Percentiles rank a stretch among this genome's conserved stretches.
phyloP scores from a whole-genome alignment of 2,888 invertebrate species.

The Venusia cambrica region DNA sequence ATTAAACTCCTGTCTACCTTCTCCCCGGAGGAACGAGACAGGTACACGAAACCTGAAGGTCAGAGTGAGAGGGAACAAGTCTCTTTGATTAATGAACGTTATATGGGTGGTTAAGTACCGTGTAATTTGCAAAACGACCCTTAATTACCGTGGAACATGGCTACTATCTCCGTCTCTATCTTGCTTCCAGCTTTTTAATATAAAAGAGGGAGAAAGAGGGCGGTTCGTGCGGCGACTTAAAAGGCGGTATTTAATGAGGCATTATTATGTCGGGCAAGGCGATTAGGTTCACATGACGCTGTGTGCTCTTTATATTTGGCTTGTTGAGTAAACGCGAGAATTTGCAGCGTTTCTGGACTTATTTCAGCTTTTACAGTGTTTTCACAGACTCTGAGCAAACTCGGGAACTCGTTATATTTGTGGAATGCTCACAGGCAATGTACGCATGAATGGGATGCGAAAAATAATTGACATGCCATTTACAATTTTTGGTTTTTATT shows the following conservation, averaged over 20 bases:
- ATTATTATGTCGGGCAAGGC: slow-evolving; percentile 75
- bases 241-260: slow-evolving; percentile 78
- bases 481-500: no score
- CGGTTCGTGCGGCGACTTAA: slow-evolving; percentile 59
- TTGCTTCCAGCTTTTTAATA: slow-evolving; percentile 30
- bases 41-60: slow-evolving; percentile 32
- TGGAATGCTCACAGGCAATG: no score
- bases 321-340: slow-evolving; percentile 53
- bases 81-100: slow-evolving; percentile 84
- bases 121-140: slow-evolving; percentile 89
- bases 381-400: slow-evolving; percentile 13
- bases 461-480: no score
- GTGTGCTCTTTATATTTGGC: slow-evolving; percentile 78
- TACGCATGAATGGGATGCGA: no score
- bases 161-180: slow-evolving; percentile 70
- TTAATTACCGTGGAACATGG: slow-evolving; percentile 82
- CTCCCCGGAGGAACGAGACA: slow-evolving; percentile 47
- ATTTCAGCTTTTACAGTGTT: slow-evolving; percentile 19
- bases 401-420: no score
- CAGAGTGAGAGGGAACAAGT: slow-evolving; percentile 50
- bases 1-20: slow-evolving; percentile 72
- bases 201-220: slow-evolving; percentile 48
- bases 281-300: slow-evolving; percentile 76
- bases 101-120: slow-evolving; percentile 87
- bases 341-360: slow-evolving; percentile 49